Conservation (phyloP, 2,113 vertebrate genomes). For the Apus apus region DNA sequence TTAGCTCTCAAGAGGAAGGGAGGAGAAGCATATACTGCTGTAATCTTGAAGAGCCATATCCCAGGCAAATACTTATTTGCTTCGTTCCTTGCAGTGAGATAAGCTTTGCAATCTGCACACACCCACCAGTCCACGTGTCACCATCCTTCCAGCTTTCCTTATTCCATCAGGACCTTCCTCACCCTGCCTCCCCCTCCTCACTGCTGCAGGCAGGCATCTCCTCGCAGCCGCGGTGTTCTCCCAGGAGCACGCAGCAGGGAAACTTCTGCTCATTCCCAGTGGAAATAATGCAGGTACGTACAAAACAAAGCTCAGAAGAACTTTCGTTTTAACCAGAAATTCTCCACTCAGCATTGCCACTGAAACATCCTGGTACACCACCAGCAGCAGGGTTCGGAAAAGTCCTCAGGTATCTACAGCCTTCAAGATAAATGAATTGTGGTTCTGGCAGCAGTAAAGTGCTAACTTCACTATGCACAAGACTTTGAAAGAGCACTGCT, state of each 20-base stretch:
- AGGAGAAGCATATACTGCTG: not conserved
- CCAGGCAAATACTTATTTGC: not conserved
- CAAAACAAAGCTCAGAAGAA: not conserved
- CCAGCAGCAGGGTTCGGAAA: not conserved
- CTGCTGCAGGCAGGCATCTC: not conserved
- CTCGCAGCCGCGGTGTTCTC: not conserved
- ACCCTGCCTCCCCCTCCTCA: not conserved
- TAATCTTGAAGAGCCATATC: not conserved
- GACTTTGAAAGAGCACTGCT: not conserved
- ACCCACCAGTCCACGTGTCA: not conserved
- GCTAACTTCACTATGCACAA: not conserved
- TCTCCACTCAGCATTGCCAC: not conserved
- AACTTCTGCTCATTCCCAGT: not conserved
- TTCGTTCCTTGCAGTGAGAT: not conserved
- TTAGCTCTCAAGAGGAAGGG: constrained; percentile 19
- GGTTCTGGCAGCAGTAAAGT: not conserved
- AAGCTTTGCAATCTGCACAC: not conserved
- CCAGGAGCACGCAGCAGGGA: not conserved
- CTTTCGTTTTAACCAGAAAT: not conserved
- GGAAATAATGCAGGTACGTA: rapidly evolving
- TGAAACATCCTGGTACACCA: not conserved
- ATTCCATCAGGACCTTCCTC: not conserved
- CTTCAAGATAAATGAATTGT: rapidly evolving
- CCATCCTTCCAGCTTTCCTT: not conserved
- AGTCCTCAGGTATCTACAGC: rapidly evolving